phyloP scores from a whole-genome alignment of 2,888 invertebrate species.

The Xestia c-nigrum region DNA sequence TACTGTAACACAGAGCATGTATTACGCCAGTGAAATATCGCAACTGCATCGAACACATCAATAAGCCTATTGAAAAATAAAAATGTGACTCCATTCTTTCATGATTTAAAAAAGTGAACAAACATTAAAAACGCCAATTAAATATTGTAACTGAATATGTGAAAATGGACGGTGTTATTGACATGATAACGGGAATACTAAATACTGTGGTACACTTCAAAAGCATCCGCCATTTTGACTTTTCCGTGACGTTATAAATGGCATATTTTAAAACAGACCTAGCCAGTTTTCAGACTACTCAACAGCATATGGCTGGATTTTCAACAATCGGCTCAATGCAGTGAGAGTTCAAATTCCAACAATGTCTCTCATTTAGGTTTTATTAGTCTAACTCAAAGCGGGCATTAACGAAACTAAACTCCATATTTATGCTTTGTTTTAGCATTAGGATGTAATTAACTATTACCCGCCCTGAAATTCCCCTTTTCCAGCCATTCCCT shows the following conservation, averaged over 20 bases:
- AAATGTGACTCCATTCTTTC: conserved; percentile 43
- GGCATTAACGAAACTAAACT: neutral
- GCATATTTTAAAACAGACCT: neutral
- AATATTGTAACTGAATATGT: conserved; percentile 22
- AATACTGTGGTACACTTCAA: neutral
- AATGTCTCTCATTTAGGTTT: neutral
- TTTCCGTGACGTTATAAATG: neutral
- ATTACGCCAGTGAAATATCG: conserved; percentile 68
- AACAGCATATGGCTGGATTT: neutral
- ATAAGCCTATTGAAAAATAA: conserved; percentile 59
- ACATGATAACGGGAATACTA: neutral
- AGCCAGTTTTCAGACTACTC: neutral
- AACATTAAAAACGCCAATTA: conserved; percentile 35
- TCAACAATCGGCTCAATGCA: neutral
- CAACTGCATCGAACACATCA: conserved; percentile 67
- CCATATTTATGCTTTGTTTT: neutral
- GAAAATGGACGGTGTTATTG: conserved; percentile 6
- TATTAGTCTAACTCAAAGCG: neutral
- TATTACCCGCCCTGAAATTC: neutral
- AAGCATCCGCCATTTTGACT: neutral
- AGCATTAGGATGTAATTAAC: neutral
- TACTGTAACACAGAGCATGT: conserved; percentile 51
- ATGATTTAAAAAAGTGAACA: conserved; percentile 27
- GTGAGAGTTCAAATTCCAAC: neutral
- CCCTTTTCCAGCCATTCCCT: neutral